phyloP scores from a whole-genome alignment of 2,797 vertebrate genomes.

The Pipistrellus kuhlii region DNA sequence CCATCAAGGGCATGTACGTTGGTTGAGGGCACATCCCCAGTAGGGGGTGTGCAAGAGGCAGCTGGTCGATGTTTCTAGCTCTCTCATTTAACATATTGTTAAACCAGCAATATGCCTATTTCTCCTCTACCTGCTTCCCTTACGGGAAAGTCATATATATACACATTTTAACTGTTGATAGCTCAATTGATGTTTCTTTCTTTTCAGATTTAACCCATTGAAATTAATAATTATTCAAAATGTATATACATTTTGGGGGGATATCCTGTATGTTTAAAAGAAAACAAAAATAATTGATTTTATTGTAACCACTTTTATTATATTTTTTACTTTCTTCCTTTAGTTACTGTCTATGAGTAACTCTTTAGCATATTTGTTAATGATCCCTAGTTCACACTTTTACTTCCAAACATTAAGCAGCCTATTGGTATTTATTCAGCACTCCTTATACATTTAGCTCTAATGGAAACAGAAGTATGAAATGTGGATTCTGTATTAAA shows the following conservation, averaged over 20 bases:
- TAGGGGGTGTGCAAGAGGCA: too few species aligned
- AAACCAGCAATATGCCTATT: background rate
- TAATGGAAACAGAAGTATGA: background rate
- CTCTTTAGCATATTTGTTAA: background rate
- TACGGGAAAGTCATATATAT: background rate
- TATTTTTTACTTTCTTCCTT: background rate
- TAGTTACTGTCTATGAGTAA: background rate
- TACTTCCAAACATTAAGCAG: background rate
- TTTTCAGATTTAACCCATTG: too few species aligned
- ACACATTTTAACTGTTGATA: too few species aligned
- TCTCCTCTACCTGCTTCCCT: background rate
- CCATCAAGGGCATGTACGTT: too few species aligned
- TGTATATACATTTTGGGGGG: too few species aligned
- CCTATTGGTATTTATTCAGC: background rate
- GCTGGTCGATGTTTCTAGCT: too few species aligned
- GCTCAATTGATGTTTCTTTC: too few species aligned
- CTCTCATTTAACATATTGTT: background rate
- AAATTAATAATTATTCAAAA: too few species aligned
- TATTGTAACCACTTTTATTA: background rate
- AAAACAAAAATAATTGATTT: background rate
- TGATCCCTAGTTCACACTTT: background rate
- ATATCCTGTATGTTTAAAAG: background rate
- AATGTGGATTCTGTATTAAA: background rate
- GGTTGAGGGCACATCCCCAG: too few species aligned
- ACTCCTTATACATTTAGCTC: background rate